Conservation (phyloP, 2,797 vertebrate genomes). For the Merluccius polli region DNA sequence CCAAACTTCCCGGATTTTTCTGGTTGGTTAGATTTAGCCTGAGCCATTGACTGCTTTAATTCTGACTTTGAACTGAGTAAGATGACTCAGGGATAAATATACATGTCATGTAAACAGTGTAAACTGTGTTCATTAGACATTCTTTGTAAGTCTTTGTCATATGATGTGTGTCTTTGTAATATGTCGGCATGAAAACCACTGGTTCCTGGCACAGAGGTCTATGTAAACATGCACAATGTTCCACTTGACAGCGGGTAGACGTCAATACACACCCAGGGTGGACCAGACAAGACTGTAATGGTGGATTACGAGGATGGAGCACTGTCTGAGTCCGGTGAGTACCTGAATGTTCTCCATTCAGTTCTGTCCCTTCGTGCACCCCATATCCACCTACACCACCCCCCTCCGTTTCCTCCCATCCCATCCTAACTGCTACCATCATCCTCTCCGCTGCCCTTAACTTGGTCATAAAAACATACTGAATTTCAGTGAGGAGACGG, state of each 20-base stretch:
- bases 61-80: background rate
- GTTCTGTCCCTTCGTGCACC: constrained; percentile 42
- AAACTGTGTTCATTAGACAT: background rate
- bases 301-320: background rate
- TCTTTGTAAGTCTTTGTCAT: background rate
- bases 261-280: background rate
- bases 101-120: background rate
- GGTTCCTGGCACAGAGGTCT: background rate
- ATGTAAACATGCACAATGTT: background rate
- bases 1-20: constrained; percentile 19
- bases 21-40: background rate
- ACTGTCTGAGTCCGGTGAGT: background rate
- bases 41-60: background rate
- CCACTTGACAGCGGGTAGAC: background rate
- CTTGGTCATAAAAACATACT: constrained; percentile 67
- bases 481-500: constrained; percentile 66
- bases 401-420: constrained; percentile 19
- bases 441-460: constrained; percentile 59
- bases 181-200: background rate
- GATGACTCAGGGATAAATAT: background rate
- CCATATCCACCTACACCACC: constrained; percentile 54
- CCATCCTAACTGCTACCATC: constrained; percentile 44
- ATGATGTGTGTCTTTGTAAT: background rate
- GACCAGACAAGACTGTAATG: background rate
- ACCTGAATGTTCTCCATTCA: constrained; percentile 62